phyloP scores from a whole-genome alignment of 2,888 invertebrate species.

The Antheraea assamensis region DNA sequence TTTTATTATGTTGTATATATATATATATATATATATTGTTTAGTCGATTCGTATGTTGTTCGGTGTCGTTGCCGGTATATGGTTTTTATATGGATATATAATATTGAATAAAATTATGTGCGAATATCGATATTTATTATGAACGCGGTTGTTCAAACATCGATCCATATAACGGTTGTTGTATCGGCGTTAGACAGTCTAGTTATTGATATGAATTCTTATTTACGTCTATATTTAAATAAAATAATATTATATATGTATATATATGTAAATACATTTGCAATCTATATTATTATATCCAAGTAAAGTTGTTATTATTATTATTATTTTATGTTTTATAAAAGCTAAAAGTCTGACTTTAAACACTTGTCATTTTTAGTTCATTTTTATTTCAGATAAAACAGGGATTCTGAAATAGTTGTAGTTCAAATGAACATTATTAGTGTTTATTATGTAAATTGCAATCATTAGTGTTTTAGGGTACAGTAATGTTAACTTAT shows the following conservation, averaged over 20 bases:
- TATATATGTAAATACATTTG: constrained; percentile 80
- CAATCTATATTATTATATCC: constrained; percentile 78
- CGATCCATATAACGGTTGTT: constrained; percentile 31
- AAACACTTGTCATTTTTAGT: constrained; percentile 73
- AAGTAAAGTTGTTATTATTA: constrained; percentile 75
- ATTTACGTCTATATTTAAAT: constrained; percentile 76
- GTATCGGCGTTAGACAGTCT: constrained; percentile 44
- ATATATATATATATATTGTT: too few relatives aligned
- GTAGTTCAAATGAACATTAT: constrained; percentile 66
- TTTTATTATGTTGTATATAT: constrained; percentile 69
- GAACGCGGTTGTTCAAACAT: not conserved
- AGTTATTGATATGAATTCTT: constrained; percentile 70
- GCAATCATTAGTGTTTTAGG: constrained; percentile 57
- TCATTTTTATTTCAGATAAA: constrained; percentile 57
- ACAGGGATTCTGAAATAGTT: constrained; percentile 63
- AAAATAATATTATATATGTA: constrained; percentile 62
- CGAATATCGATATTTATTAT: not conserved
- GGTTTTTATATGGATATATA: constrained; percentile 13
- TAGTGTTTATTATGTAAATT: constrained; percentile 54
- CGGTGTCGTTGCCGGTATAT: constrained; percentile 5
- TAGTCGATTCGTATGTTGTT: constrained; percentile 62
- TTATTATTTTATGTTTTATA: constrained; percentile 58
- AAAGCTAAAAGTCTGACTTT: constrained; percentile 81
- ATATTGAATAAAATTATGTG: not conserved
- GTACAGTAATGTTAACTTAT: constrained; percentile 55